phyloP scores from a whole-genome alignment of 1,140 invertebrate species.

The Antheraea mylitta region DNA sequence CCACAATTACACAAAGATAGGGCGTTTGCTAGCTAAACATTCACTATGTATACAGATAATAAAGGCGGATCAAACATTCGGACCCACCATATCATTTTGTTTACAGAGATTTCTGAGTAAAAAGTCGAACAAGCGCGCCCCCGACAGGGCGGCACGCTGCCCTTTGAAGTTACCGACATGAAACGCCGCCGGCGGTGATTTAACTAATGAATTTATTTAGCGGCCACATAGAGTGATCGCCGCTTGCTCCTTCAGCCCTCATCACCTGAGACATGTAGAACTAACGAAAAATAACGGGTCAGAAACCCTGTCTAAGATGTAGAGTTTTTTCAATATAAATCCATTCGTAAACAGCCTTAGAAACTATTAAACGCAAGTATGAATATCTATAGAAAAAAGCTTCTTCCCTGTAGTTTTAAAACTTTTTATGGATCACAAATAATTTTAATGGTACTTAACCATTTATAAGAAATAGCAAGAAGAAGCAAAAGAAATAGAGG shows the following conservation, averaged over 20 bases:
- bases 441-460: too few relatives aligned
- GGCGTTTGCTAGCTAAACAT: constrained; percentile 63
- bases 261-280: constrained; percentile 22
- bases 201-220: constrained; percentile 81
- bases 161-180: constrained; percentile 78
- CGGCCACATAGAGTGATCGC: constrained; percentile 60
- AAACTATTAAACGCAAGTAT: too few relatives aligned
- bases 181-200: constrained; percentile 78
- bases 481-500: too few relatives aligned
- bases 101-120: constrained; percentile 77
- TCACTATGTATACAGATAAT: constrained; percentile 68
- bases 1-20: constrained; percentile 56
- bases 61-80: constrained; percentile 76
- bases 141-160: constrained; percentile 56
- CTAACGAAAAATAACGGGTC: neutral
- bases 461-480: too few relatives aligned
- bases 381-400: too few relatives aligned
- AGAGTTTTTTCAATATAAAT: neutral
- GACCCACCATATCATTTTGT: constrained; percentile 74
- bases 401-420: too few relatives aligned
- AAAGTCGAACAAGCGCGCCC: constrained; percentile 69
- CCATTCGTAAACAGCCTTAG: too few relatives aligned
- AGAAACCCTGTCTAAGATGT: neutral
- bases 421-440: too few relatives aligned
- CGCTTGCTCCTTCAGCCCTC: constrained; percentile 42